Base-by-base conservation (phyloP, 2,113 vertebrate genomes). In the Stegostoma tigrinum region DNA sequence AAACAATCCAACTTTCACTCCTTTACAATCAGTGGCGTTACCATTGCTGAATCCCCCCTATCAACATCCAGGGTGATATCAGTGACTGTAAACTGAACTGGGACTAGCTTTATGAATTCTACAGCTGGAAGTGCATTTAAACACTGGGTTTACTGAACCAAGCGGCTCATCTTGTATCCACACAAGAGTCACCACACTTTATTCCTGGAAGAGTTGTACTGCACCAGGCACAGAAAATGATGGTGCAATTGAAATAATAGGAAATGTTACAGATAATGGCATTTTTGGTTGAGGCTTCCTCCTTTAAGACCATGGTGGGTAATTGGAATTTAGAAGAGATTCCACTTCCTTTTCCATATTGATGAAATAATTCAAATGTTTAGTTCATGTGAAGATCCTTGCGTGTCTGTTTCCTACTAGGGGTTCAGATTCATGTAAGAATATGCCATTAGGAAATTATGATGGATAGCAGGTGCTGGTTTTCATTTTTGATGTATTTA, bases 401-500 rank as follows among this genome's bases (percentile, higher is more conserved):
- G 6, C 30, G 64, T 30, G 17, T 64, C 34, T n/a, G 7, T 89
- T 27, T 7, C 10, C n/a, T 64, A 91, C 14, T 91, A 34, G 34
- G 61, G 30, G 5, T 66, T 64, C 64, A 21, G 30, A 66, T 93
- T 38, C 89, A 23, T n/a, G 15, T 66, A 23, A 23, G 66, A 93
- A 42, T 67, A 38, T 66, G 66, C 34, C 64, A 0, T n/a, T n/a
- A 38, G 89, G n/a, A 66, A 93, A 93, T 67, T 34, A 61, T 90
- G 87, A 93, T 93, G 89, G 55, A 0, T 66, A 75, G 94, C 94
- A 95, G 94, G 52, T 75, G 68, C 45, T 72, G 38, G 34, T 72
- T 61, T 45, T 95, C 67, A 72, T 52, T 95, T 72, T 27, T 95
- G 67, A 95, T 95, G 7, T 75, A 95, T 95, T 75, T 95, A 75